Evolutionary conservation across 2,797 vertebrate genomes (phyloP), one percentile per base, ranked within the genome.

Genomic region (Pseudochirops corinnae): DNA sequence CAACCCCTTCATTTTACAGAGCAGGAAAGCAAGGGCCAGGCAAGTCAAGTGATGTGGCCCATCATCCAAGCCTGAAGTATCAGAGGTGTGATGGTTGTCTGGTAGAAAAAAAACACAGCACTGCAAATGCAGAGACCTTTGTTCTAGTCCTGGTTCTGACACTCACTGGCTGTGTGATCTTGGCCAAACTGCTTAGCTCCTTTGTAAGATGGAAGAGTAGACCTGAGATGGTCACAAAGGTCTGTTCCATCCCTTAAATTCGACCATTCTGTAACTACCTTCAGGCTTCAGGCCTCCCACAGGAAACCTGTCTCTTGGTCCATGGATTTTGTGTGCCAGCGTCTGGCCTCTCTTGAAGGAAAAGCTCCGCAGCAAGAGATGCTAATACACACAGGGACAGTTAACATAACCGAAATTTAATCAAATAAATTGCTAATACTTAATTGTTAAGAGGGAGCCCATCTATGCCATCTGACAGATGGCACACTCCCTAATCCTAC

Each of bases 341-440:
- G 55, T 93, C 82, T 58, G 56, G 60, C 92, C 58, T 93, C 52
- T n/a, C 92, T 74, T 93, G 91, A 92, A 94, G 90, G 39, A 16
- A 67, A 67, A 96, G 92, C 21, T 74, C 39, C 55, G 91, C 56
- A 50, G 91, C 67, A 96, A 94, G 92, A 56, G 56, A 87, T 92
- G 94, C 26, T 13, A 94, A 93, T 92, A 67, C 92, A 92, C 93
- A 56, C 5, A 94, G 91, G 95, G 93, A 96, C 94, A 92, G 50
- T 91, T 96, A 95, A 91, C 95, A 92, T 60, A 96, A 97, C 97
- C 93, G 97, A 97, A 96, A 94, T 95, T 94, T 96, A 97, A 97
- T 97, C 97, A 97, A 96, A 97, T 94, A 95, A 97, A 96, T 93
- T 92, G 93, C 95, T 93, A 91, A 95, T 95, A 91, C 46, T 4